These are phyloP conservation scores for Lepeophtheirus salmonis DNA, from an alignment of 1,140 invertebrate species.

Conservation along the genomic window DNA sequence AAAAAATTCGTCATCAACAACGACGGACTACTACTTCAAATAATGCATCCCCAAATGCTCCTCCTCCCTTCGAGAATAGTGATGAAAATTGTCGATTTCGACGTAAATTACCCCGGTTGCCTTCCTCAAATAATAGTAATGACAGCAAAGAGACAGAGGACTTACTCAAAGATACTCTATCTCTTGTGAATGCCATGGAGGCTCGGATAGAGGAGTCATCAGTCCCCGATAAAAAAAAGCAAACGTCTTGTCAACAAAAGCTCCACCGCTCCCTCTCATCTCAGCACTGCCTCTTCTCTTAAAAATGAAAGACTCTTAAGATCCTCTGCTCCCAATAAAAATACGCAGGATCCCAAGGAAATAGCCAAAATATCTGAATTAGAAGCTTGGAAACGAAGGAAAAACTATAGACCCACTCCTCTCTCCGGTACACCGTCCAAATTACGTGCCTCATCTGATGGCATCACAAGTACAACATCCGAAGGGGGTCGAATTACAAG, in stretches of 20 bases:
- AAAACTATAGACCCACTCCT: not conserved
- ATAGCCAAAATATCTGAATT: not conserved
- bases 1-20: not conserved
- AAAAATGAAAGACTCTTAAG: not conserved
- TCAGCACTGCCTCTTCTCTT: not conserved
- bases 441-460: no score
- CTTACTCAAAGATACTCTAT: not conserved
- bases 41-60: no score
- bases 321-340: no score
- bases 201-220: not conserved
- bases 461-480: not conserved
- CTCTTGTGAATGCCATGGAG: not conserved
- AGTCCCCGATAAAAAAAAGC: not conserved
- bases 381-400: not conserved
- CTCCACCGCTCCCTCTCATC: not conserved
- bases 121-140: not conserved
- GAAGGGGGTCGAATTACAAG: not conserved
- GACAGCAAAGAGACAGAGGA: constrained; percentile 7
- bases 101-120: not conserved
- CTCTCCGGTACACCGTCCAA: not conserved
- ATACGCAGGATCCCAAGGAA: not conserved
- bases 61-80: not conserved
- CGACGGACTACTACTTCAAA: no score
- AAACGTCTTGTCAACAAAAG: not conserved
- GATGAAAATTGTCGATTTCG: no score